These are phyloP conservation scores for Gymnocheta viridis DNA, from an alignment of 2,888 invertebrate genomes.

Conservation along the genomic window DNA sequence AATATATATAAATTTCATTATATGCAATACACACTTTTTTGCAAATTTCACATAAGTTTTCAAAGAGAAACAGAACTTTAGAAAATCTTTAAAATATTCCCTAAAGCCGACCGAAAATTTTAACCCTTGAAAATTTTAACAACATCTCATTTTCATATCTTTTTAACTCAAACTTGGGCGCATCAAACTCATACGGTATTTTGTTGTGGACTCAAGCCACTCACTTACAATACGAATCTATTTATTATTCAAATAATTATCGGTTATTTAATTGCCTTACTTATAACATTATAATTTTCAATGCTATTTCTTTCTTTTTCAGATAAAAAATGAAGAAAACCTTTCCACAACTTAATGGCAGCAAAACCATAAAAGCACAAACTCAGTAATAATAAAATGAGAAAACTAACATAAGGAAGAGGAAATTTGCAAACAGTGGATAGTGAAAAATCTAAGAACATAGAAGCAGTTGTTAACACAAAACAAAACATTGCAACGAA, in stretches of 20 bases:
- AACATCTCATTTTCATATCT: no score
- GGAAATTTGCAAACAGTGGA: constrained; percentile 4
- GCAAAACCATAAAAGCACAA: background rate
- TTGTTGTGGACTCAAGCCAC: background rate
- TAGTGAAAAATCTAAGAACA: background rate
- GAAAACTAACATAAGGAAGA: background rate
- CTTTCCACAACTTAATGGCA: background rate
- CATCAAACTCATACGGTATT: background rate
- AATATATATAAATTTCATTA: no score
- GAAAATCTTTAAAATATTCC: no score
- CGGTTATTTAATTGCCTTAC: background rate
- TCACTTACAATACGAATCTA: background rate
- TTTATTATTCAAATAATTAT: constrained; percentile 5
- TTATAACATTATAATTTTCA: background rate
- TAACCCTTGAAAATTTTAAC: no score
- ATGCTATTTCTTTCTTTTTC: constrained; percentile 12
- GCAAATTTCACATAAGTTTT: no score
- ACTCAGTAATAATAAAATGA: background rate
- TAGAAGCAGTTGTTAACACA: background rate
- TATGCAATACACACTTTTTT: no score
- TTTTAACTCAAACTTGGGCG: background rate
- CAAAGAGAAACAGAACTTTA: no score
- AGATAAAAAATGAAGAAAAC: constrained; percentile 10
- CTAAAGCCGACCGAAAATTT: no score
- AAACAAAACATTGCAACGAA: background rate